Evolutionary conservation across 2,888 invertebrate species (phyloP), one percentile per base, ranked within the genome.

Genomic region (Azorinus chamasolen): DNA sequence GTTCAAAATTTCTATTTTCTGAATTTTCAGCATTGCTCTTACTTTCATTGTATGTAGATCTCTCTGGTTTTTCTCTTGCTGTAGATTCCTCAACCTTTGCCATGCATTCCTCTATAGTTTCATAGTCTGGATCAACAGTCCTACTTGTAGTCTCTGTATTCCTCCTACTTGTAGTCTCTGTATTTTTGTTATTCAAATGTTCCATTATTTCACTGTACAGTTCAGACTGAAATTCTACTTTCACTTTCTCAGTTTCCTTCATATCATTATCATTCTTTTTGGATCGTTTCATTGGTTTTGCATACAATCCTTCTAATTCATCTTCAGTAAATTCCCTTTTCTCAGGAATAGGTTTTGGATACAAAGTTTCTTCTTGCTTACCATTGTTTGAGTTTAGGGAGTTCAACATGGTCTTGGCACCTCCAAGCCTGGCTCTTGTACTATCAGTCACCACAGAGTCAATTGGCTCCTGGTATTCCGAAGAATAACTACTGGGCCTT

Each of bases 291-390:
- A 80, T 25, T 24, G 80, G 80, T 69, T 80, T 80, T 5, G 80
- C 75, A 70, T 80, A 80, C 58, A 80, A 39, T 53, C 73, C 73
- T 55, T 80, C 80, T 16, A 80, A 18, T 24, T 79, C 68, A 39
- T 75, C 74, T 57, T 72, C 63, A 59, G 64, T 72, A 8, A 75
- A 43, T 50, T 32, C 32, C 55, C 68, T 68, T 61, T 75, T 75
- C n/a, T 72, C 75, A 41, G 41, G 6, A n/a, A 79, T 51, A 20
- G 80, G 76, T 58, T 73, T 80, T 41, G 37, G 59, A 43, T 80
- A 80, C 48, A 76, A 18, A 66, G 73, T 80, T 16, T 43, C 41
- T 48, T 80, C 76, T 22, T 73, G 80, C 58, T 76, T 76, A 62
- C 73, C 73, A 73, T 55, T 66, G n/a, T 57, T 32, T 10, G 73